Percentiles rank a stretch among this genome's conserved stretches.
These are phyloP conservation scores for Sycophila texana DNA, from an alignment of 2,888 invertebrate genomes.

Conservation along the genomic window DNA sequence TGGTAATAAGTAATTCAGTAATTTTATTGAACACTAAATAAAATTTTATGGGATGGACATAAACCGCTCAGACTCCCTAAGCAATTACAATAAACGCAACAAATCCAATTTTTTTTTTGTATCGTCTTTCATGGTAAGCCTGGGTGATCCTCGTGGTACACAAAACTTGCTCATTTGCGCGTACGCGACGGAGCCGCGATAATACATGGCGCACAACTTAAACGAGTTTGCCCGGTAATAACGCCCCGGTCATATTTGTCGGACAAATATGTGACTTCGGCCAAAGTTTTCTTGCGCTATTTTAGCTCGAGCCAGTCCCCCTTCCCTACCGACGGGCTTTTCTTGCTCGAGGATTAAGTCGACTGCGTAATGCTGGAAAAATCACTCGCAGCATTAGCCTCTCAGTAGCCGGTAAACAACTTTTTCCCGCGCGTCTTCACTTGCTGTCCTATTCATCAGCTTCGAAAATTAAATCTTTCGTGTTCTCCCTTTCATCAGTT, in stretches of 20 bases:
- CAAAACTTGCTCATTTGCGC: conserved; percentile 21
- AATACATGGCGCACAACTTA: conserved; percentile 32
- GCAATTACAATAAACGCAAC: too few relatives aligned
- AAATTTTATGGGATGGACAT: too few relatives aligned
- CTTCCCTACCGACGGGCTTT: not conserved
- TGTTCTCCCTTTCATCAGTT: too few relatives aligned
- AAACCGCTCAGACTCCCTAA: too few relatives aligned
- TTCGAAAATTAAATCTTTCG: not conserved
- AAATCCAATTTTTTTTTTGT: too few relatives aligned
- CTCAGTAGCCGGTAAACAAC: not conserved
- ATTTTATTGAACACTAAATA: too few relatives aligned
- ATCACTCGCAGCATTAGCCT: not conserved
- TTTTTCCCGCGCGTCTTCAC: not conserved
- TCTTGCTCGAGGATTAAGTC: not conserved
- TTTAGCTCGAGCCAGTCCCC: conserved; percentile 11
- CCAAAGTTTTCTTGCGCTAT: conserved; percentile 26
- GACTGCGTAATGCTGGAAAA: conserved; percentile 19
- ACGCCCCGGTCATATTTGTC: conserved; percentile 39
- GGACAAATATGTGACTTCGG: conserved; percentile 44
- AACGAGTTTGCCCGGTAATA: conserved; percentile 37
- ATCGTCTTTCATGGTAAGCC: too few relatives aligned
- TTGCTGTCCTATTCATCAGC: not conserved
- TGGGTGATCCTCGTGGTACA: not conserved
- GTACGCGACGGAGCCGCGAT: too few relatives aligned
- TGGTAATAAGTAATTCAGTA: too few relatives aligned